Evolutionary conservation across 2,797 vertebrate species (phyloP).

Genomic region (Muscicapa comitata): DNA sequence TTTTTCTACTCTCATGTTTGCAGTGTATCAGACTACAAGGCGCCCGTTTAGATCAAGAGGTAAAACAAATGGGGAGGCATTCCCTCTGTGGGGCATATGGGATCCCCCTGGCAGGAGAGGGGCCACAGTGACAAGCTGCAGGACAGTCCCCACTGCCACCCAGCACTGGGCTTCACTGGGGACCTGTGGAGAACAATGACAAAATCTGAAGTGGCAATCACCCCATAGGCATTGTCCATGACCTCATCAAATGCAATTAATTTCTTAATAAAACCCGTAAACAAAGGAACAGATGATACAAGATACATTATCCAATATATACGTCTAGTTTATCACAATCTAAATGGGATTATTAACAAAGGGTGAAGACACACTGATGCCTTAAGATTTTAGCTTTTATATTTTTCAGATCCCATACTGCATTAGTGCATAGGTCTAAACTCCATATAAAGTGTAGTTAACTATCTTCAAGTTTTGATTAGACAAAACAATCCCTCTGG

Average conservation of each 20-base stretch:
- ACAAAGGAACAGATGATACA: neutral
- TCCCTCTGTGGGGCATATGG: rapidly evolving
- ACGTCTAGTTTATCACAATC: neutral
- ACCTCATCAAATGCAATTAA: neutral
- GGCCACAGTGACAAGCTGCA: neutral
- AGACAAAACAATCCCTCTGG: neutral
- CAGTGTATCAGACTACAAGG: neutral
- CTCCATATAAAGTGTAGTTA: neutral
- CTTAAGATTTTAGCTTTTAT: neutral
- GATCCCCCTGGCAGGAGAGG: rapidly evolving
- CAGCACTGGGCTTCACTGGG: rapidly evolving
- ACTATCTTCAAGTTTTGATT: rapidly evolving
- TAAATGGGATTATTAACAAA: neutral
- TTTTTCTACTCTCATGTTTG: neutral
- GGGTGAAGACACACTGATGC: neutral
- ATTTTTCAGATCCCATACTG: neutral
- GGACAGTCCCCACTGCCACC: neutral
- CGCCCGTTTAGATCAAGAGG: neutral
- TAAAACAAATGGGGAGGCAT: neutral
- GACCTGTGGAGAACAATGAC: neutral
- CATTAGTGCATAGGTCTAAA: neutral
- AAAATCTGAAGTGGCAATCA: neutral
- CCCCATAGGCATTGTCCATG: neutral
- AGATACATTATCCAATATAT: neutral
- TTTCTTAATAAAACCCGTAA: neutral